A percentile compares a stretch with the other conserved stretches of the same genome.
Conservation (phyloP, 2,797 vertebrate genomes). For the Buphagus erythrorhynchus region DNA sequence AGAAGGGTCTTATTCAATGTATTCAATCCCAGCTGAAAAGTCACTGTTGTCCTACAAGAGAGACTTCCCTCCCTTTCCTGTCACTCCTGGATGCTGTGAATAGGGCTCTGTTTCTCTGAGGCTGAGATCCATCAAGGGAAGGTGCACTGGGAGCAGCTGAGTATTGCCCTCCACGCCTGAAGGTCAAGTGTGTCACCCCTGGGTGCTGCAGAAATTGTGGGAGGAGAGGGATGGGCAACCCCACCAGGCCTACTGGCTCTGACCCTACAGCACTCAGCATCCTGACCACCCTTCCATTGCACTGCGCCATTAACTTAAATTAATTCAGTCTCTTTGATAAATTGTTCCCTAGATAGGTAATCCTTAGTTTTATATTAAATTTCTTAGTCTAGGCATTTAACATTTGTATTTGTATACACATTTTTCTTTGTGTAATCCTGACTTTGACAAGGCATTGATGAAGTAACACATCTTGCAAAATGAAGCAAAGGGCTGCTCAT, state of each 20-base stretch:
- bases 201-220: neutral
- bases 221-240: neutral
- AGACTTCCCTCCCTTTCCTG: neutral
- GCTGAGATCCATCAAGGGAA: neutral
- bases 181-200: neutral
- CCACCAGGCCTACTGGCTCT: neutral
- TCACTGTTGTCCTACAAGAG: neutral
- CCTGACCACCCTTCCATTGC: neutral
- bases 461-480: neutral
- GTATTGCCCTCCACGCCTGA: neutral
- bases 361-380: neutral
- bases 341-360: neutral
- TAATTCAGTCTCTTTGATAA: neutral
- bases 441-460: neutral
- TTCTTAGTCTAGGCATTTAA: neutral
- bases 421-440: neutral
- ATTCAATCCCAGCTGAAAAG: neutral
- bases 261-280: fast-evolving
- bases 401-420: neutral
- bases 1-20: neutral
- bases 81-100: neutral
- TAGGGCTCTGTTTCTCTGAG: neutral
- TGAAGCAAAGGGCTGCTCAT: neutral
- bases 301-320: neutral
- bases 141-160: neutral